Percentiles rank a stretch among this genome's conserved stretches.
Evolutionary conservation across 2,888 invertebrate genomes (phyloP).

Genomic region (Philereme vetulata): DNA sequence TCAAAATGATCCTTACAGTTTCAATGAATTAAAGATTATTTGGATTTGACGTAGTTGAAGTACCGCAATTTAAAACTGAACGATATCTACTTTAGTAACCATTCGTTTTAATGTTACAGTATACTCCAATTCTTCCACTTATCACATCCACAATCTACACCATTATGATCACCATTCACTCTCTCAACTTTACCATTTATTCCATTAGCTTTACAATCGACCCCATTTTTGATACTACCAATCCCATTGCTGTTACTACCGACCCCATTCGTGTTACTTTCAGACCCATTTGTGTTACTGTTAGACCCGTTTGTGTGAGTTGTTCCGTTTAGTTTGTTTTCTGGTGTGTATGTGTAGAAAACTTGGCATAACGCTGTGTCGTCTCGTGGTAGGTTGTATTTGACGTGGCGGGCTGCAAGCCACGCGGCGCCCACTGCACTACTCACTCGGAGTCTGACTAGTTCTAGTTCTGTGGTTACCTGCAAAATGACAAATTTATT

Average conservation of each 20-base stretch:
- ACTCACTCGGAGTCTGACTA: constrained; percentile 88
- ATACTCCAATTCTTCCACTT: constrained; percentile 54
- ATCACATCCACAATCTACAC: constrained; percentile 49
- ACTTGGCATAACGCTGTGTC: constrained; percentile 87
- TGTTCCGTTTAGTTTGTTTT: constrained; percentile 34
- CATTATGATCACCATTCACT: constrained; percentile 18
- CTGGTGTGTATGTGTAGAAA: constrained; percentile 83
- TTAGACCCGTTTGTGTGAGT: constrained; percentile 2
- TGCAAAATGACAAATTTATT: constrained; percentile 40
- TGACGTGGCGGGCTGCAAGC: constrained; percentile 89
- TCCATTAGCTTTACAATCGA: constrained; percentile 12
- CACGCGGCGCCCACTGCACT: constrained; percentile 94
- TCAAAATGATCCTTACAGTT: too few species aligned
- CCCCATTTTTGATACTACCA: constrained; percentile 1
- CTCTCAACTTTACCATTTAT: constrained; percentile 19
- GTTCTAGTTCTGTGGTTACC: constrained; percentile 75
- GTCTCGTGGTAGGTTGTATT: constrained; percentile 86
- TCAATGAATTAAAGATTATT: too few species aligned
- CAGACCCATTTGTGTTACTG: constrained; percentile 1
- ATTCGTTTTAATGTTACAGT: constrained; percentile 14
- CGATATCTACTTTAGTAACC: too few species aligned
- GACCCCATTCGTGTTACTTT: constrained; percentile 1
- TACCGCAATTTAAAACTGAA: too few species aligned
- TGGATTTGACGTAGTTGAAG: too few species aligned
- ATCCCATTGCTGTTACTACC: constrained; percentile 4